phyloP scores from a whole-genome alignment of 1,140 invertebrate genomes.

The Drosophila obscura region DNA sequence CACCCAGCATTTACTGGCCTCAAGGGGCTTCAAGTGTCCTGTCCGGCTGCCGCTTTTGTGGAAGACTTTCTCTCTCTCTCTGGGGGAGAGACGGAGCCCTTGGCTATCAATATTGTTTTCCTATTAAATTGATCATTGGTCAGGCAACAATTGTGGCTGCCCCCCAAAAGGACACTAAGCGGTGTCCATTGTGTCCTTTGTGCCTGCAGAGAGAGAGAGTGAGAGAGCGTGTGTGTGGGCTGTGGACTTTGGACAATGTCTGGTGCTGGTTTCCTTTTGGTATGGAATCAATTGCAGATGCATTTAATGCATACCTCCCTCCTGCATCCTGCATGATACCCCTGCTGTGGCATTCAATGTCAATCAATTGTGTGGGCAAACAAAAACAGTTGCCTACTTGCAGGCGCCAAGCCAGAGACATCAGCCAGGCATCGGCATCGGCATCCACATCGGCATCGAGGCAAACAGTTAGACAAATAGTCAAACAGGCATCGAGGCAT shows the following conservation, averaged over 20 bases:
- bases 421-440: slow-evolving; percentile 10
- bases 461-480: no score
- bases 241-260: slow-evolving; percentile 4
- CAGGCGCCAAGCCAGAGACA: slow-evolving; percentile 19
- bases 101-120: slow-evolving; percentile 83
- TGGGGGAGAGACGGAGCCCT: not conserved
- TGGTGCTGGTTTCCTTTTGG: slow-evolving; percentile 30
- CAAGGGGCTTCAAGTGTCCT: slow-evolving; percentile 38
- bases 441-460: no score
- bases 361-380: slow-evolving; percentile 43
- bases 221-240: no score
- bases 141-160: slow-evolving; percentile 74
- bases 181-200: slow-evolving; percentile 45
- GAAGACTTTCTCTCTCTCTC: not conserved
- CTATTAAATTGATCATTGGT: slow-evolving; percentile 83
- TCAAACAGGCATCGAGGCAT: no score
- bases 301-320: slow-evolving; percentile 20
- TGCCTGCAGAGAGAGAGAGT: slow-evolving; percentile 34
- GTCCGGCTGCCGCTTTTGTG: slow-evolving; percentile 18
- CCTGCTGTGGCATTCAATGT: slow-evolving; percentile 31
- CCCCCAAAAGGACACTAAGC: slow-evolving; percentile 26
- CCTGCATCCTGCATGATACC: not conserved
- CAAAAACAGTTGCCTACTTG: slow-evolving; percentile 65
- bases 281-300: slow-evolving; percentile 23
- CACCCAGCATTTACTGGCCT: not conserved